Percentiles rank a stretch among this genome's conserved stretches.
phyloP scores from a whole-genome alignment of 2,888 invertebrate genomes.

The Liodrosophila aerea region DNA sequence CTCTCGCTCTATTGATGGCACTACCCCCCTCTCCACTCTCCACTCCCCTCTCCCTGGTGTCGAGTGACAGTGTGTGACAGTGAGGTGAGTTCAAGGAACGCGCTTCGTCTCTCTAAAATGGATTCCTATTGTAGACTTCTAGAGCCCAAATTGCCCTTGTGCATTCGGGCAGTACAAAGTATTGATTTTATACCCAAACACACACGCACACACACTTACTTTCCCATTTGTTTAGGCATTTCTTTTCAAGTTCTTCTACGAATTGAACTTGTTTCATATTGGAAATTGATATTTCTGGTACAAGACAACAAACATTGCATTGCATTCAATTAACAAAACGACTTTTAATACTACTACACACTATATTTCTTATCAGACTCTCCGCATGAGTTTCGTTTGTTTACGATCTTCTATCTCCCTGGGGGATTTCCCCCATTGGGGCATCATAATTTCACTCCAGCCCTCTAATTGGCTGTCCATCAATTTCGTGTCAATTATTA shows the following conservation, averaged over 20 bases:
- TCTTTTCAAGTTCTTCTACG: slow-evolving; percentile 29
- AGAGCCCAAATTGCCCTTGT: slow-evolving; percentile 22
- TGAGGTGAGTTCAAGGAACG: slow-evolving; percentile 52
- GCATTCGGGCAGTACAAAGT: slow-evolving; percentile 45
- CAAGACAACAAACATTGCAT: slow-evolving; percentile 40
- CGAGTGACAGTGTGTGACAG: slow-evolving; percentile 59
- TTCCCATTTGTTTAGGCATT: slow-evolving; percentile 52
- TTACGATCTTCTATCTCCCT: slow-evolving; percentile 9
- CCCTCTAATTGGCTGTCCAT: slow-evolving; percentile 36
- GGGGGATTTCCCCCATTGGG: background rate
- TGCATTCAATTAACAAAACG: slow-evolving; percentile 51
- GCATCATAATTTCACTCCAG: slow-evolving; percentile 14
- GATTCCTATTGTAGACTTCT: slow-evolving; percentile 9
- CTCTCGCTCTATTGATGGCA: slow-evolving; percentile 37
- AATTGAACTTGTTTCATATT: slow-evolving; percentile 39
- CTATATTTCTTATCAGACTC: slow-evolving; percentile 21
- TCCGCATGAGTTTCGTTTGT: slow-evolving; percentile 12
- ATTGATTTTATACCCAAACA: slow-evolving; percentile 52
- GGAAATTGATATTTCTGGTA: slow-evolving; percentile 52
- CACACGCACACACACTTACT: slow-evolving; percentile 15
- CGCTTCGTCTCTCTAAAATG: slow-evolving; percentile 35
- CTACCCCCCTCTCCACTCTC: slow-evolving; percentile 14
- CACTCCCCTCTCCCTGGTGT: slow-evolving; percentile 38
- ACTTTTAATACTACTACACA: slow-evolving; percentile 2
- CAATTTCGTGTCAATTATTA: slow-evolving; percentile 42